phyloP scores from a whole-genome alignment of 2,797 vertebrate species.

The Danio tinwini region DNA sequence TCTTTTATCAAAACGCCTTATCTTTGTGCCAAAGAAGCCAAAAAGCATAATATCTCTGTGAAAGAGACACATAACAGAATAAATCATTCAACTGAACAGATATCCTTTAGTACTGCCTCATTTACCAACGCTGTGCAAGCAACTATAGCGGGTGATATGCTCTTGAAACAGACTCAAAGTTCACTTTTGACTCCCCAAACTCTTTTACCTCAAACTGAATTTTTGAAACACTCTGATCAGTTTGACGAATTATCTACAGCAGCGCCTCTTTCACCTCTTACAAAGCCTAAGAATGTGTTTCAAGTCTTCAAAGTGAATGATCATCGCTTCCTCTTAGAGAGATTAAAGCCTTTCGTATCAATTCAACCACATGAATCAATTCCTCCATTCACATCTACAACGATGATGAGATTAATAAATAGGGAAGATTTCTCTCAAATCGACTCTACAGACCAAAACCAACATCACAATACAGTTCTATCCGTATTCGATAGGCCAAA shows the following conservation, averaged over 20 bases:
- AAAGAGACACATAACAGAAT: conserved; percentile 17
- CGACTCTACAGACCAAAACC: conserved; percentile 41
- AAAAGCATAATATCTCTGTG: conserved; percentile 16
- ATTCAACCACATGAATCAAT: conserved; percentile 46
- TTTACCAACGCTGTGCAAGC: conserved; percentile 7
- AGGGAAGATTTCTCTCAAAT: conserved; percentile 36
- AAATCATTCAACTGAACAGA: conserved; percentile 19
- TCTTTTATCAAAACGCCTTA: conserved; percentile 1
- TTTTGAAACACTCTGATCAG: conserved; percentile 45
- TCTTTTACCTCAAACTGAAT: conserved; percentile 43
- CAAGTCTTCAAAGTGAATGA: conserved; percentile 43
- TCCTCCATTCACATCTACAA: conserved; percentile 46
- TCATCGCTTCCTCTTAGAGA: conserved; percentile 41
- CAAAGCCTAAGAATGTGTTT: conserved; percentile 32
- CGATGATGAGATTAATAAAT: conserved; percentile 42
- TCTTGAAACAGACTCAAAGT: conserved; percentile 45
- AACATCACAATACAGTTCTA: conserved; percentile 39
- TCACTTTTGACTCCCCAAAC: conserved; percentile 28
- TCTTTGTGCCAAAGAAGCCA: conserved; percentile 24
- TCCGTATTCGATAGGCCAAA: conserved; percentile 27
- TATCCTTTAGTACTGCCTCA: conserved; percentile 12
- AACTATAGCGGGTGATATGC: conserved; percentile 8
- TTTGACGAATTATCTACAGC: conserved; percentile 56
- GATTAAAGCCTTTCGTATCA: conserved; percentile 56
- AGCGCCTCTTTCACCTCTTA: conserved; percentile 35